phyloP scores from a whole-genome alignment of 2,888 invertebrate genomes.

The Mythimna lalbum region DNA sequence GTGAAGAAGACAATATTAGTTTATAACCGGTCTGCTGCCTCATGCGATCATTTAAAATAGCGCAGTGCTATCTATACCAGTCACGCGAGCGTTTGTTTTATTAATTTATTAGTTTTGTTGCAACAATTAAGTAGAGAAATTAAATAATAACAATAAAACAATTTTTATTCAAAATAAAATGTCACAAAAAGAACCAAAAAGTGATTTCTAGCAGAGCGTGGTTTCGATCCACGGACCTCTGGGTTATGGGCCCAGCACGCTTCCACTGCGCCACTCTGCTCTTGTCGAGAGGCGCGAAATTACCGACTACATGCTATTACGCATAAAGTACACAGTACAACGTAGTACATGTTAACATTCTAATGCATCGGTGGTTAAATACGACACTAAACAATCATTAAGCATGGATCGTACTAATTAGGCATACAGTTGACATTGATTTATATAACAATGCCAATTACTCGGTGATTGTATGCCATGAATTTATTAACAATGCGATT shows the following conservation, averaged over 20 bases:
- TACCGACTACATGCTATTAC: slow-evolving; percentile 12
- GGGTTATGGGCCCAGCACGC: slow-evolving; percentile 96
- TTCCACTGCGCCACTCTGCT: slow-evolving; percentile 96
- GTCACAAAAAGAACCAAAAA: slow-evolving; percentile 46
- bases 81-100: slow-evolving; percentile 63
- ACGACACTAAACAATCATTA: slow-evolving; percentile 40
- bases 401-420: slow-evolving; percentile 38
- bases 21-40: slow-evolving; percentile 72
- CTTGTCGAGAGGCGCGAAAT: slow-evolving; percentile 34
- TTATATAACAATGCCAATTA: slow-evolving; percentile 45
- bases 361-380: slow-evolving; percentile 10
- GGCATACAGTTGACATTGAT: slow-evolving; percentile 46
- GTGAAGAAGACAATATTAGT: slow-evolving; percentile 76
- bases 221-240: slow-evolving; percentile 98
- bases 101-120: slow-evolving; percentile 36
- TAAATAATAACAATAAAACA: not conserved
- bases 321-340: slow-evolving; percentile 12
- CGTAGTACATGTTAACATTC: not conserved
- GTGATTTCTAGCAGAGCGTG: slow-evolving; percentile 92
- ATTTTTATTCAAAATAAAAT: not conserved
- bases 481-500: slow-evolving; percentile 46
- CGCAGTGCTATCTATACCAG: slow-evolving; percentile 48
- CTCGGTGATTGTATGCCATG: slow-evolving; percentile 41
- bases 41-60: slow-evolving; percentile 70
- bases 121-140: slow-evolving; percentile 1